A percentile compares a stretch with the other conserved stretches of the same genome.
Evolutionary conservation across 2,888 invertebrate genomes (phyloP).

Genomic region (Drosophila kanekoi): DNA sequence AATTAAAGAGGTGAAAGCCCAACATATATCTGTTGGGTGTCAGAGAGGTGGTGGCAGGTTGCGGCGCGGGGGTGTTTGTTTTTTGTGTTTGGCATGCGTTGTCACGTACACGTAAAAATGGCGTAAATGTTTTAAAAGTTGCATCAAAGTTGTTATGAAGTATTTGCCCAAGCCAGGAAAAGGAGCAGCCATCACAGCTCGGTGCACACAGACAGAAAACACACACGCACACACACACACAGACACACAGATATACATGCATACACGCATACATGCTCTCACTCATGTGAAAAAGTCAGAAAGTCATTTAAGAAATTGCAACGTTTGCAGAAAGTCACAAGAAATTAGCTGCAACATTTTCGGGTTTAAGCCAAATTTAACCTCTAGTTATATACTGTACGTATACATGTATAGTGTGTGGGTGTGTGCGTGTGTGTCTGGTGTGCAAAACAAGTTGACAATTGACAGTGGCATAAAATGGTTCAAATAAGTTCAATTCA

Average conservation of each 20-base stretch:
- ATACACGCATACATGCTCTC: no score
- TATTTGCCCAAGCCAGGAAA: conserved; percentile 53
- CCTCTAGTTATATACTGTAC: conserved; percentile 15
- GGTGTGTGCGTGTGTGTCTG: not conserved
- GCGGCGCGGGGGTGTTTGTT: conserved; percentile 15
- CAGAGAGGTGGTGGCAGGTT: not conserved
- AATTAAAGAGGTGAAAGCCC: conserved; percentile 67
- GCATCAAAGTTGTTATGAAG: conserved; percentile 77
- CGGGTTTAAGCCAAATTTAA: conserved; percentile 38
- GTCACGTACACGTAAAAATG: conserved; percentile 74
- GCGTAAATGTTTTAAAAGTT: conserved; percentile 79
- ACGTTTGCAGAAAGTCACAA: conserved; percentile 51
- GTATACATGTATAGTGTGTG: not conserved
- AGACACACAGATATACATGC: not conserved
- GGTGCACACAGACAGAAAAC: conserved; percentile 4
- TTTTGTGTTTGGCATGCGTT: conserved; percentile 70
- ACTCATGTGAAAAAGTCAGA: conserved; percentile 23
- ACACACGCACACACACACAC: not conserved
- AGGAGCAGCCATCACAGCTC: conserved; percentile 18
- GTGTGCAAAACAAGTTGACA: not conserved
- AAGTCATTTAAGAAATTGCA: conserved; percentile 64
- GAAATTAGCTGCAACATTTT: conserved; percentile 68
- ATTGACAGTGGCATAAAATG: conserved; percentile 7
- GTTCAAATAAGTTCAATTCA: conserved; percentile 8
- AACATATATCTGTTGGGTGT: conserved; percentile 24